Percentiles rank a stretch among this genome's conserved stretches.
These are phyloP conservation scores for Chunga burmeisteri DNA, from an alignment of 2,113 vertebrate genomes.

Conservation along the genomic window DNA sequence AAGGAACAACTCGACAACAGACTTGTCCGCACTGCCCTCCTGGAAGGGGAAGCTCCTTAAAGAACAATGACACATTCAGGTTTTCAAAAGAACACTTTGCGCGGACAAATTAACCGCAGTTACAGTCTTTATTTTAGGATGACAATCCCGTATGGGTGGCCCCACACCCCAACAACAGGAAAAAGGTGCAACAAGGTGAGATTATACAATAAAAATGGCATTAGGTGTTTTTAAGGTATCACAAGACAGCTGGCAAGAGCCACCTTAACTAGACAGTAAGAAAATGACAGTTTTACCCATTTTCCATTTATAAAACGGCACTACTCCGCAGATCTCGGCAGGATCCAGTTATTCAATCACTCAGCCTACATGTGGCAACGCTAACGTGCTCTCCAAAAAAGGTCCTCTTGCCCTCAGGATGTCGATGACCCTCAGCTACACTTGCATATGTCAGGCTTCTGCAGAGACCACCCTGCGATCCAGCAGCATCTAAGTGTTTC, in stretches of 20 bases:
- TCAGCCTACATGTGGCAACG: background rate
- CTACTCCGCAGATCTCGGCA: background rate
- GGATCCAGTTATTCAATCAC: background rate
- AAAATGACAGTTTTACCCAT: slow-evolving; percentile 28
- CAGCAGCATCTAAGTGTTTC: background rate
- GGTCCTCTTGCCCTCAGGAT: background rate
- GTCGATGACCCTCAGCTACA: fast-evolving
- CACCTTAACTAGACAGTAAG: background rate
- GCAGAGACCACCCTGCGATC: background rate
- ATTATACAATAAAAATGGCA: fast-evolving
- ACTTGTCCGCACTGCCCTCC: fast-evolving
- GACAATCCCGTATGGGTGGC: fast-evolving
- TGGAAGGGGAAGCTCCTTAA: background rate
- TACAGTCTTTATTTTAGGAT: fast-evolving
- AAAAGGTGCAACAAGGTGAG: background rate
- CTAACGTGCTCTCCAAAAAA: background rate
- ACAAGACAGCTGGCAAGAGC: background rate
- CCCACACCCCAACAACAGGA: background rate
- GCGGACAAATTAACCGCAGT: fast-evolving
- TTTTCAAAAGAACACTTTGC: background rate
- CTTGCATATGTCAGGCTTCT: fast-evolving
- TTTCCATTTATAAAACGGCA: slow-evolving; percentile 31
- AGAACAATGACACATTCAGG: fast-evolving
- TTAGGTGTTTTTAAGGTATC: fast-evolving
- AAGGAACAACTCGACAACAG: fast-evolving